Evolutionary conservation across 2,113 vertebrate species (phyloP).

Genomic region (Tapirus terrestris): DNA sequence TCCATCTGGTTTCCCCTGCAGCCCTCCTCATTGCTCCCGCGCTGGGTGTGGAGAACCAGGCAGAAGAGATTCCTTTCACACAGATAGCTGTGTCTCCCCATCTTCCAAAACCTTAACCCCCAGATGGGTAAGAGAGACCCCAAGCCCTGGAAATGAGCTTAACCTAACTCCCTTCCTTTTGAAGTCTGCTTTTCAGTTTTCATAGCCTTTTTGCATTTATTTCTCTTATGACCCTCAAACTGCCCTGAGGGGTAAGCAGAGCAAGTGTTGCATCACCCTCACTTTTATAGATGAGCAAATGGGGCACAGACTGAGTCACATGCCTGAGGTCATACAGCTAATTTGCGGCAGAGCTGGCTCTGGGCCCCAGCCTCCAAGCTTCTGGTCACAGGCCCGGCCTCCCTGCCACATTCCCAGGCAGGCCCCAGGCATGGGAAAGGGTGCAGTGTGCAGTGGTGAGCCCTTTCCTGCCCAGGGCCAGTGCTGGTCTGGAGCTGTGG

Average conservation of each 20-base stretch:
- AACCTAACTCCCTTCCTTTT: neutral
- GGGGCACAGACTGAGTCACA: neutral
- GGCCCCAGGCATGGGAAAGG: neutral
- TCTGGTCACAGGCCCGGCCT: neutral
- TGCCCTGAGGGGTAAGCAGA: neutral
- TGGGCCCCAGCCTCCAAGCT: neutral
- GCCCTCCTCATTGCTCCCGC: neutral
- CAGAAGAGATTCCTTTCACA: neutral
- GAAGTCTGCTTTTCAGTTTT: neutral
- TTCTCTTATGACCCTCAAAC: neutral
- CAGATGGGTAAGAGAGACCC: neutral
- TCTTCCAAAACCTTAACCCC: neutral
- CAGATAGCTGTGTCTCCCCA: neutral
- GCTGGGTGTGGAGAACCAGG: neutral
- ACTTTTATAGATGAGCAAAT: neutral
- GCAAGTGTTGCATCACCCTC: neutral
- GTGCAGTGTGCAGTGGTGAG: neutral
- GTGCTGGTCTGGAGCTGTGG: too few species aligned
- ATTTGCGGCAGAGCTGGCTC: neutral
- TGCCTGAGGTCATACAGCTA: neutral
- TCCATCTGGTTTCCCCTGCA: neutral
- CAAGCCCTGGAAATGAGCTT: neutral
- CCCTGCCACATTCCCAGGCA: neutral
- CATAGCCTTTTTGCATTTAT: neutral
- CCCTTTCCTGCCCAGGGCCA: neutral